Evolutionary conservation across 2,797 vertebrate species (phyloP).

Genomic region (Odontamblyopus rebecca): DNA sequence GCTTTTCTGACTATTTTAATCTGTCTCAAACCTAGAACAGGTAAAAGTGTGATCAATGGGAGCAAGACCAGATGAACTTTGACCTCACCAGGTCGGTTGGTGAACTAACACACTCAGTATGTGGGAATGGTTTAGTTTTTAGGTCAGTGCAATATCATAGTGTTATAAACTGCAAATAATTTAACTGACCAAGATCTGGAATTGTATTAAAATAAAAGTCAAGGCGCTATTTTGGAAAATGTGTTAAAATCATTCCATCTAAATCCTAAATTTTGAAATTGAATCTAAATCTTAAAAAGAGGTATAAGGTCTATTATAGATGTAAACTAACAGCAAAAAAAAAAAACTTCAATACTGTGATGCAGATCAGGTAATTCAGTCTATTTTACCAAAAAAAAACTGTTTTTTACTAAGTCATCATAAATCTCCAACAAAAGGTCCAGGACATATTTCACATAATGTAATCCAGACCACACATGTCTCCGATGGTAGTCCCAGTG

Average conservation of each 20-base stretch:
- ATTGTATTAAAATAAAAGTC: too few relatives aligned
- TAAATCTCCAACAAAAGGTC: background rate
- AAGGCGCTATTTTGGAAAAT: too few relatives aligned
- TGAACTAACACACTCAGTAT: constrained; percentile 11
- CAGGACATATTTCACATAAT: constrained; percentile 5
- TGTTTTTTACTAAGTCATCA: background rate
- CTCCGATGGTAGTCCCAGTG: constrained; percentile 24
- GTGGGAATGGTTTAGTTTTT: background rate
- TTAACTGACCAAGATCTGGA: too few relatives aligned
- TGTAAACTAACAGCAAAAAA: too few relatives aligned
- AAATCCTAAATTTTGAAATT: too few relatives aligned
- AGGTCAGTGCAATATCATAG: too few relatives aligned
- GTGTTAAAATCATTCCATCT: too few relatives aligned
- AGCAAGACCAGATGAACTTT: background rate
- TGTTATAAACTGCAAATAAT: too few relatives aligned
- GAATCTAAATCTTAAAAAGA: too few relatives aligned
- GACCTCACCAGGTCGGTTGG: background rate
- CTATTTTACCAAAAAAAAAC: too few relatives aligned
- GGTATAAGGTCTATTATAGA: too few relatives aligned
- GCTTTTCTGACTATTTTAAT: background rate
- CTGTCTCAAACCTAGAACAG: background rate
- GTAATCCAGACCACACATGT: constrained; percentile 45
- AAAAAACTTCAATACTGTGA: background rate
- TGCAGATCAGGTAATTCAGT: constrained; percentile 2
- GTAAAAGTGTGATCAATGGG: background rate